These are phyloP conservation scores for Aphodius granarius DNA, from an alignment of 2,888 invertebrate genomes.

Conservation along the genomic window DNA sequence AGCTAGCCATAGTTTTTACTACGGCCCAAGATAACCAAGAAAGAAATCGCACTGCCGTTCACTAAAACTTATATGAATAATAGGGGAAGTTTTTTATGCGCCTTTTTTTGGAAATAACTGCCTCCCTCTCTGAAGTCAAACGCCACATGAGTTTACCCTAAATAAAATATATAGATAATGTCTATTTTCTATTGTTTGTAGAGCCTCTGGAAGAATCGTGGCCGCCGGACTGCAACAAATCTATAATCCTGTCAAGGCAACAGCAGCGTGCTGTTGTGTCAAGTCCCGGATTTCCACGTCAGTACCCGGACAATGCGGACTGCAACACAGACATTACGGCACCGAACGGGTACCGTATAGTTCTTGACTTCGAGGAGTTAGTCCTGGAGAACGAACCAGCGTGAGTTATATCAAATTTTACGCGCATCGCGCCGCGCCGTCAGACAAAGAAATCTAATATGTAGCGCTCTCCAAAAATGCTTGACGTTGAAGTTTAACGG, in stretches of 20 bases:
- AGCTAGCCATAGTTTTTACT: background rate
- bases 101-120: background rate
- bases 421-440: background rate
- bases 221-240: conserved; percentile 67
- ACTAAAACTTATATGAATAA: background rate
- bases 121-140: background rate
- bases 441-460: background rate
- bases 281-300: conserved; percentile 79
- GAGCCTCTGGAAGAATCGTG: conserved; percentile 55
- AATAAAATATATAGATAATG: background rate
- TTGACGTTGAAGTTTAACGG: background rate
- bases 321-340: conserved; percentile 74
- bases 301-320: conserved; percentile 75
- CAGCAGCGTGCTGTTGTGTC: conserved; percentile 69
- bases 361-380: conserved; percentile 75
- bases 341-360: conserved; percentile 69
- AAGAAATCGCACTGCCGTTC: background rate
- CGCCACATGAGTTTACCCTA: background rate
- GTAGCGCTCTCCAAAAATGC: background rate
- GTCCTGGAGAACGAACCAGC: conserved; percentile 76
- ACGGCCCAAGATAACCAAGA: background rate
- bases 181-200: conserved; percentile 37
- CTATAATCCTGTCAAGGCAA: conserved; percentile 65
- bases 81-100: background rate
- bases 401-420: conserved; percentile 56